Evolutionary conservation across 1,140 invertebrate species (phyloP).

Genomic region (Tetramorium parvispinum): DNA sequence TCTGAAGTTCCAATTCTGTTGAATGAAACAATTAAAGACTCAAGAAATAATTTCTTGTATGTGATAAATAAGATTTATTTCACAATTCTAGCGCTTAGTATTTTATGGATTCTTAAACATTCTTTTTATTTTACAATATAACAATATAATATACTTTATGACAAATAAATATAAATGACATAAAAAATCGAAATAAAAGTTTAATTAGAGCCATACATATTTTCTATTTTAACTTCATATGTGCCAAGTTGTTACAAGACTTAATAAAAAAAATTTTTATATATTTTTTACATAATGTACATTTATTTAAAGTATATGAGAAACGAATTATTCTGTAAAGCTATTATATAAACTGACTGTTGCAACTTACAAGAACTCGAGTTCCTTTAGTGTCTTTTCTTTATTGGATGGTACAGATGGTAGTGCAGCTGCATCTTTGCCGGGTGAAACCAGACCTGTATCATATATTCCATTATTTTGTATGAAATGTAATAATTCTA

Average conservation of each 20-base stretch:
- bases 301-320: neutral
- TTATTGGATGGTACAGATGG: constrained; percentile 16
- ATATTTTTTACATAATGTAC: neutral
- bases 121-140: neutral
- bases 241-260: neutral
- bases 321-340: neutral
- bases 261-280: constrained; percentile 9
- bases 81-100: neutral
- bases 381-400: neutral
- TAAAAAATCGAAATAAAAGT: neutral
- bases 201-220: neutral
- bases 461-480: constrained; percentile 20
- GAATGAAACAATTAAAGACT: neutral
- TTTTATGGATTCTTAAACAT: neutral
- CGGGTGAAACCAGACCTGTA: constrained; percentile 24
- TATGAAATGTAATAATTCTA: neutral
- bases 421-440: neutral
- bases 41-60: neutral
- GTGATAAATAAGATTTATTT: constrained; percentile 29
- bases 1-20: neutral
- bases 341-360: neutral
- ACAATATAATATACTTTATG: neutral
- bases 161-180: too few relatives aligned
- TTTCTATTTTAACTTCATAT: neutral
- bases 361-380: neutral